Conservation (phyloP, 2,888 invertebrate species). For the Drosophila stalkeri region DNA sequence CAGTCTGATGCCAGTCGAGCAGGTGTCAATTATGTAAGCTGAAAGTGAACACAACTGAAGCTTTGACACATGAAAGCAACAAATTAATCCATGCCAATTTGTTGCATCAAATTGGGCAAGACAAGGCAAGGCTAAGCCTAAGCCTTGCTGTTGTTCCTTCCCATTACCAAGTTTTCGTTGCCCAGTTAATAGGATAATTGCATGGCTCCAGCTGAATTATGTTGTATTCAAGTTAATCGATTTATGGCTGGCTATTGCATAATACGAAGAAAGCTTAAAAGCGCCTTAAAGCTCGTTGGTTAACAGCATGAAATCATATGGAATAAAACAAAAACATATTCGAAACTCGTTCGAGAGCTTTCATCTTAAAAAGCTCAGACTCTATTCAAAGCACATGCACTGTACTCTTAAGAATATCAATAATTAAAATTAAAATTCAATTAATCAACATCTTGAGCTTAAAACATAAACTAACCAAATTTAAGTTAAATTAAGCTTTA, state of each 20-base stretch:
- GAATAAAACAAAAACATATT: neutral
- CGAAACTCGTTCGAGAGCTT: neutral
- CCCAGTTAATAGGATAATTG: neutral
- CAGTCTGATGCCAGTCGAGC: slow-evolving; percentile 33
- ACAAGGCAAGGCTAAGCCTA: no score
- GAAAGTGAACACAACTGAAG: slow-evolving; percentile 24
- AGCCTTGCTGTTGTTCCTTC: neutral
- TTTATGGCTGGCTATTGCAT: neutral
- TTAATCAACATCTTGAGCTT: no score
- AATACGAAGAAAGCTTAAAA: neutral
- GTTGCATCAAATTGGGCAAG: slow-evolving; percentile 8
- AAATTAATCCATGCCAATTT: slow-evolving; percentile 60
- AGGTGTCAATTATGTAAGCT: slow-evolving; percentile 64
- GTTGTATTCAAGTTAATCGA: neutral
- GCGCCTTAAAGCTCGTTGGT: neutral
- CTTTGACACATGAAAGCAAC: slow-evolving; percentile 41
- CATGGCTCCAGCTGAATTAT: neutral
- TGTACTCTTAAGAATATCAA: neutral
- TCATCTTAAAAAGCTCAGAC: neutral
- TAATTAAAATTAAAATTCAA: no score
- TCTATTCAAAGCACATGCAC: neutral
- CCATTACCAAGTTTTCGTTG: neutral
- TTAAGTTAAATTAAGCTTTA: neutral
- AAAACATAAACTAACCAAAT: neutral
- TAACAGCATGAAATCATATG: neutral